A percentile compares a stretch with the other conserved stretches of the same genome.
phyloP scores from a whole-genome alignment of 2,888 invertebrate genomes.

The Thecophora atra region DNA sequence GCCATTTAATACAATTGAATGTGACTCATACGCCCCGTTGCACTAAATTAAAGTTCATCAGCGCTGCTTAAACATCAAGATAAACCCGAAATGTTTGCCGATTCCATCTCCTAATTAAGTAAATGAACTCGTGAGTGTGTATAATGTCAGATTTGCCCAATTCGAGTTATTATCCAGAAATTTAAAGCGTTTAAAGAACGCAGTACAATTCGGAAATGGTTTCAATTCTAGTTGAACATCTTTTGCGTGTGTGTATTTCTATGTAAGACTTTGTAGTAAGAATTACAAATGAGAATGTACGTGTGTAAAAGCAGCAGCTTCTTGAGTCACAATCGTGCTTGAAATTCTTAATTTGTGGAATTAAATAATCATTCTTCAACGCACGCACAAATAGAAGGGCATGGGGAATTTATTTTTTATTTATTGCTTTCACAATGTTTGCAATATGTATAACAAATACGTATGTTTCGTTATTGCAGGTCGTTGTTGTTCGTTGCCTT shows the following conservation, averaged over 20 bases:
- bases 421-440: slow-evolving; percentile 1
- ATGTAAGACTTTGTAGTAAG: no score
- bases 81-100: neutral
- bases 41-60: neutral
- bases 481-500: neutral
- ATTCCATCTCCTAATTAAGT: neutral
- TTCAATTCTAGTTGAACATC: neutral
- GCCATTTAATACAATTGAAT: neutral
- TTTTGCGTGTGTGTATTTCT: slow-evolving; percentile 17
- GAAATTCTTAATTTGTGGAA: slow-evolving; percentile 30
- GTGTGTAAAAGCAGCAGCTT: slow-evolving; percentile 1
- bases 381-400: slow-evolving; percentile 22
- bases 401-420: slow-evolving; percentile 14
- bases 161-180: no score
- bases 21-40: neutral
- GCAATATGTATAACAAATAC: neutral
- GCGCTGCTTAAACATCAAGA: neutral
- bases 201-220: neutral
- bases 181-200: no score
- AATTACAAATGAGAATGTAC: no score
- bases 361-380: slow-evolving; percentile 28
- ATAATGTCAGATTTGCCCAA: neutral
- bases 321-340: slow-evolving; percentile 3
- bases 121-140: neutral
- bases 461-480: no score